Evolutionary conservation across 2,888 invertebrate species (phyloP).

Genomic region (Amphiduros pacificus): DNA sequence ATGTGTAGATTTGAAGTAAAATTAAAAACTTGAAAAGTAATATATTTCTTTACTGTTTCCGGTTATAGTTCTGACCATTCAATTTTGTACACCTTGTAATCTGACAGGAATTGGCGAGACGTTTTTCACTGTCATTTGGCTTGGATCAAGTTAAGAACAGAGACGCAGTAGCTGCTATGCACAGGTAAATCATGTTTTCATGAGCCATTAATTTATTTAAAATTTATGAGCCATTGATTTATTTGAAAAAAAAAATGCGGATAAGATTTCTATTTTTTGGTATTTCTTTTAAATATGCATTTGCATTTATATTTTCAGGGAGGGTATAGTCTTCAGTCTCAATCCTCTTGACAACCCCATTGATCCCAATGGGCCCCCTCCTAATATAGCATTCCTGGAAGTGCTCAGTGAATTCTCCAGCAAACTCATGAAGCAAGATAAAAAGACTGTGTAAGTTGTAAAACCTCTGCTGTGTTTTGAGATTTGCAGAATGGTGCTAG

Average conservation of each 20-base stretch:
- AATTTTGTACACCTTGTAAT: too few species aligned
- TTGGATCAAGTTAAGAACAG: conserved; percentile 95
- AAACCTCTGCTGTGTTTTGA: too few species aligned
- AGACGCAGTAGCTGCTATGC: conserved; percentile 92
- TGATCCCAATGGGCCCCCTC: conserved; percentile 80
- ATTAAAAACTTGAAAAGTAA: too few species aligned
- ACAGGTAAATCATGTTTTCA: conserved; percentile 61
- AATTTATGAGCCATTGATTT: conserved; percentile 17
- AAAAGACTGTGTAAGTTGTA: conserved; percentile 69
- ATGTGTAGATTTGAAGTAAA: too few species aligned
- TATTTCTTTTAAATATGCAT: too few species aligned
- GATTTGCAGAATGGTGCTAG: too few species aligned
- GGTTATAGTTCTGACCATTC: too few species aligned
- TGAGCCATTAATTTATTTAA: too few species aligned
- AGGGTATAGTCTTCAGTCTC: conserved; percentile 86
- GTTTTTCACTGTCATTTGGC: conserved; percentile 95
- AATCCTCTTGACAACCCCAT: conserved; percentile 58
- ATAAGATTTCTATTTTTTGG: too few species aligned
- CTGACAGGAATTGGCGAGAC: conserved; percentile 85
- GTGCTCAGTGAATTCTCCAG: conserved; percentile 94
- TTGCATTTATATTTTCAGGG: conserved; percentile 68
- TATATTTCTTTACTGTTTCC: too few species aligned
- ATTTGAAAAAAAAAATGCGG: not conserved
- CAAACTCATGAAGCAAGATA: conserved; percentile 94
- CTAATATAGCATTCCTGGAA: conserved; percentile 89